Percentiles rank a stretch among this genome's conserved stretches.
Conservation (phyloP, 1,140 invertebrate species). For the Drosophila melanica region DNA sequence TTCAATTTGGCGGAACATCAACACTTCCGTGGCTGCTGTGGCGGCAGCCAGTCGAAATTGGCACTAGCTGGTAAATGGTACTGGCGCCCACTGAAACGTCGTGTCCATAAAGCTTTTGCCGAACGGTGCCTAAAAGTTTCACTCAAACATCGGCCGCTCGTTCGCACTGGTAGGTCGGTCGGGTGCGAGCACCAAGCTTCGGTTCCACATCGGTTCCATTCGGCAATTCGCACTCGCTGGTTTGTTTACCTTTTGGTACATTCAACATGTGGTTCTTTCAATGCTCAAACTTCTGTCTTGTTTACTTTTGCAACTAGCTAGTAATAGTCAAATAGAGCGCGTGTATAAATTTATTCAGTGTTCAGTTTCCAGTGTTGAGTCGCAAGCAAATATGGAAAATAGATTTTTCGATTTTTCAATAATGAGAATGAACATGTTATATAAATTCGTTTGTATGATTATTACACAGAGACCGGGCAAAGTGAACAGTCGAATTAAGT, state of each 20-base stretch:
- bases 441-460: too few species aligned
- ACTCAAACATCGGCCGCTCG: slow-evolving; percentile 57
- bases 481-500: slow-evolving; percentile 40
- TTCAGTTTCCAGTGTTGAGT: not conserved
- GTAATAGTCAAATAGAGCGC: not conserved
- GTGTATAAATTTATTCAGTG: not conserved
- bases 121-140: slow-evolving; percentile 53
- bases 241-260: slow-evolving; percentile 68
- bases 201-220: slow-evolving; percentile 32
- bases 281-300: slow-evolving; percentile 1
- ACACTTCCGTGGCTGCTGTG: slow-evolving; percentile 43
- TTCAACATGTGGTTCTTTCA: slow-evolving; percentile 60
- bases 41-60: slow-evolving; percentile 45
- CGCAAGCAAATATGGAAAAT: too few species aligned
- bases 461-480: not conserved
- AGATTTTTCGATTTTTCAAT: too few species aligned
- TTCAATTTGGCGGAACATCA: slow-evolving; percentile 51
- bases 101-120: slow-evolving; percentile 54
- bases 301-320: slow-evolving; percentile 15
- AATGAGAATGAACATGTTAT: too few species aligned
- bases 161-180: slow-evolving; percentile 26
- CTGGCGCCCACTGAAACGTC: slow-evolving; percentile 11
- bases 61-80: slow-evolving; percentile 9
- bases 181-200: slow-evolving; percentile 6
- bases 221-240: slow-evolving; percentile 30